Percentiles rank a stretch among this genome's conserved stretches.
phyloP scores from a whole-genome alignment of 2,113 vertebrate genomes.

The Otis tarda region DNA sequence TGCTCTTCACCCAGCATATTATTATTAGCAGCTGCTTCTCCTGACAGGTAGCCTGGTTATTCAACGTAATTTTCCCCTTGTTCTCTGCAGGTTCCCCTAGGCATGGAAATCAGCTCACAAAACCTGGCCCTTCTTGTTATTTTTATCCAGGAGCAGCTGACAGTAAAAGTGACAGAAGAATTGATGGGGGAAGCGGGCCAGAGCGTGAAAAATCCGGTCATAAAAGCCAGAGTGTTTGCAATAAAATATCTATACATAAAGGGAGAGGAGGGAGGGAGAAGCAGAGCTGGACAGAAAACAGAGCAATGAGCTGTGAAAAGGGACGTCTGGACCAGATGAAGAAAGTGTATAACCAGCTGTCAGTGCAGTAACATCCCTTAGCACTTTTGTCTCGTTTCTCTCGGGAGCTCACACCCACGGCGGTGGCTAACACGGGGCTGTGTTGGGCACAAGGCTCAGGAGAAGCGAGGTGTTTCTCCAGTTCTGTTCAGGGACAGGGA shows the following conservation, averaged over 20 bases:
- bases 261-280: background rate
- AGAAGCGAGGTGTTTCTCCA: background rate
- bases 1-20: background rate
- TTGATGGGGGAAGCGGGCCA: constrained; percentile 23
- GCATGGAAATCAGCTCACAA: background rate
- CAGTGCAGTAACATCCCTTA: background rate
- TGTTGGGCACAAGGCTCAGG: background rate
- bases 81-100: background rate
- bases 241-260: constrained; percentile 58
- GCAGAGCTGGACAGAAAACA: constrained; percentile 31
- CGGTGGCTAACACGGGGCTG: background rate
- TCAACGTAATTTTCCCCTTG: background rate
- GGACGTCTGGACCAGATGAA: background rate
- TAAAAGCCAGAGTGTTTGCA: constrained; percentile 58
- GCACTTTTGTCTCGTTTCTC: background rate
- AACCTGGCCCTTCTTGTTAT: background rate
- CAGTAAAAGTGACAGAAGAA: constrained; percentile 50
- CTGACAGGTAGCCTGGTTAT: background rate
- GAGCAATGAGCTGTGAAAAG: constrained; percentile 15
- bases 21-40: background rate
- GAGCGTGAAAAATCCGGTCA: constrained; percentile 20
- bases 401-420: accelerated
- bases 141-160: constrained; percentile 45
- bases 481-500: background rate
- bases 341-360: constrained; percentile 24